Evolutionary conservation across 2,888 invertebrate genomes (phyloP), one percentile per base, ranked within the genome.

Genomic region (Cacoxenus indagator): DNA sequence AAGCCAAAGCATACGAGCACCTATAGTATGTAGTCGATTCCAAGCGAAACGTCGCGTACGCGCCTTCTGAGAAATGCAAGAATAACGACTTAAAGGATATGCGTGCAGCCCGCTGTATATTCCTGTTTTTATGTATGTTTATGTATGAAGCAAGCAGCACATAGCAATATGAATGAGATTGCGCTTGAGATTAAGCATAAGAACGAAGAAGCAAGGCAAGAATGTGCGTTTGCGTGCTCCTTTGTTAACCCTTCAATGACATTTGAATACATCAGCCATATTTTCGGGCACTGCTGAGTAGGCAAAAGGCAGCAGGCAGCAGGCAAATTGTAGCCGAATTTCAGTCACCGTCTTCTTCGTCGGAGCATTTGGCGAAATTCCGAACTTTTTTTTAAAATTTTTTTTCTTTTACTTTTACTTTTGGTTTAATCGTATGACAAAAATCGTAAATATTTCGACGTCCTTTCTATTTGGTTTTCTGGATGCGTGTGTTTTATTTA

Each of bases 381-480:
- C 14, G 37, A 11, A 37, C 45, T 26, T 24, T 65, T 54, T n/a
- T n/a, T n/a, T n/a, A n/a, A n/a, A n/a, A n/a, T n/a, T n/a, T n/a
- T n/a, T n/a, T n/a, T n/a, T n/a, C n/a, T n/a, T n/a, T n/a, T n/a
- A n/a, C n/a, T n/a, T n/a, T n/a, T n/a, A n/a, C n/a, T n/a, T n/a
- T n/a, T n/a, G 75, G 48, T 71, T 71, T 73, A 79, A 80, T 83
- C 80, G 82, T 78, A 68, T 82, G 82, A 81, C 70, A 74, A 83
- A 81, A 76, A 82, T 82, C 83, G 62, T n/a, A 55, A 55, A 55
- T 55, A 55, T 55, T 55, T 48, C 48, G 14, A 37, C 37, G 37
- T 37, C 14, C 37, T 37, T 37, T 48, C 3, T 19, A 3, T 54
- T 54, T 54, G 45, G 8, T 48, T 22, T 59, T 31, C 17, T 6